Percentiles rank a stretch among this genome's conserved stretches.
Evolutionary conservation across 2,888 invertebrate species (phyloP).

Genomic region (Eristalis tenax): DNA sequence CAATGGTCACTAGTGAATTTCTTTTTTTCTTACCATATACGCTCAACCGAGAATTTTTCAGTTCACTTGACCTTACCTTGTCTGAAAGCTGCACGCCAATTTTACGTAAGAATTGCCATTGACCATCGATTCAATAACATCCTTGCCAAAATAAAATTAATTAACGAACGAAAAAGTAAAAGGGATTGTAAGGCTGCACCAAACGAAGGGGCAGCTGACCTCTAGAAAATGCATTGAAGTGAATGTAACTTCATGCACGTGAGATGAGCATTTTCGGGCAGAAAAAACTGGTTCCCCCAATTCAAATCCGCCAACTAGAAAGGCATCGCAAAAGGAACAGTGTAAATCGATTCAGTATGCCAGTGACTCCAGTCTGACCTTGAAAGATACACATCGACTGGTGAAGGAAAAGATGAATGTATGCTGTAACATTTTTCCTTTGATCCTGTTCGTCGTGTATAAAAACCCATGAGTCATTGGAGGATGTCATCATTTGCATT

Average conservation of each 20-base stretch:
- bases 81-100: not conserved
- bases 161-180: constrained; percentile 38
- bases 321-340: constrained; percentile 6
- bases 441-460: constrained; percentile 9
- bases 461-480: constrained; percentile 49
- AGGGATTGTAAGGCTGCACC: constrained; percentile 5
- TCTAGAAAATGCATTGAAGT: constrained; percentile 24
- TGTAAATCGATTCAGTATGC: constrained; percentile 2
- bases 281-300: constrained; percentile 33
- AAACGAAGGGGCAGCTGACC: constrained; percentile 25
- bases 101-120: constrained; percentile 6
- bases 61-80: not conserved
- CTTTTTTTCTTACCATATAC: not conserved
- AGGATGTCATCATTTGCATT: constrained; percentile 23
- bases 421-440: not conserved
- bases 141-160: not conserved
- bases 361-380: constrained; percentile 38
- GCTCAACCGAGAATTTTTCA: not conserved
- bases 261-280: constrained; percentile 17
- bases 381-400: constrained; percentile 16
- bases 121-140: constrained; percentile 20
- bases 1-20: too few species aligned
- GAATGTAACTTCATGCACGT: constrained; percentile 4
- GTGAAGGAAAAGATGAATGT: not conserved
- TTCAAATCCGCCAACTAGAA: not conserved